These are phyloP conservation scores for Cyclopterus lumpus DNA, from an alignment of 2,797 vertebrate species.

Conservation along the genomic window DNA sequence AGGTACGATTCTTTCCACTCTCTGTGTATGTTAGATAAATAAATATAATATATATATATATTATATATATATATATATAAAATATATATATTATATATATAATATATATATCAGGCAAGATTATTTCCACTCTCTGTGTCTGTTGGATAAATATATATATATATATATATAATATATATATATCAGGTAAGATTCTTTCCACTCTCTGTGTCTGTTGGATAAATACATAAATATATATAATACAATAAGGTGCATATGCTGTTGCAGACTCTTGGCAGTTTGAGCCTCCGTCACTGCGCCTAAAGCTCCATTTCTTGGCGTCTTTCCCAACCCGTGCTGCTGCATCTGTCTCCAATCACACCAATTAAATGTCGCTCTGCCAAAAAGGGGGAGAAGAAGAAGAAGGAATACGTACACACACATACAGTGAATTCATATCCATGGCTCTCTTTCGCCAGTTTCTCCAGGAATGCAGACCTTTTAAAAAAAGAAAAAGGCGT, in stretches of 20 bases:
- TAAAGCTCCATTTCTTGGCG: constrained; percentile 32
- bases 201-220: background rate
- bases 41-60: too few species aligned
- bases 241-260: background rate
- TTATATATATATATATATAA: too few species aligned
- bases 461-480: constrained; percentile 67
- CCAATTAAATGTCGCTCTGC: constrained; percentile 35
- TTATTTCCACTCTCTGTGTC: too few species aligned
- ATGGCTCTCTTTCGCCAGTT: constrained; percentile 17
- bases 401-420: background rate
- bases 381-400: background rate
- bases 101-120: too few species aligned
- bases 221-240: background rate
- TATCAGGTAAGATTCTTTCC: background rate
- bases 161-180: too few species aligned
- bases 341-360: constrained; percentile 38
- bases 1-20: too few species aligned
- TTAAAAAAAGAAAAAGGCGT: constrained; percentile 43
- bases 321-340: constrained; percentile 21
- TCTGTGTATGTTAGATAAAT: too few species aligned
- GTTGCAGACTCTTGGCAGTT: constrained; percentile 34
- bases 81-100: too few species aligned
- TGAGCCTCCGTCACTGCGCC: constrained; percentile 39
- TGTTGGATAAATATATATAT: too few species aligned
- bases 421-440: constrained; percentile 29